Conservation (phyloP, 1,140 invertebrate genomes). For the Pseudomyrmex gracilis region DNA sequence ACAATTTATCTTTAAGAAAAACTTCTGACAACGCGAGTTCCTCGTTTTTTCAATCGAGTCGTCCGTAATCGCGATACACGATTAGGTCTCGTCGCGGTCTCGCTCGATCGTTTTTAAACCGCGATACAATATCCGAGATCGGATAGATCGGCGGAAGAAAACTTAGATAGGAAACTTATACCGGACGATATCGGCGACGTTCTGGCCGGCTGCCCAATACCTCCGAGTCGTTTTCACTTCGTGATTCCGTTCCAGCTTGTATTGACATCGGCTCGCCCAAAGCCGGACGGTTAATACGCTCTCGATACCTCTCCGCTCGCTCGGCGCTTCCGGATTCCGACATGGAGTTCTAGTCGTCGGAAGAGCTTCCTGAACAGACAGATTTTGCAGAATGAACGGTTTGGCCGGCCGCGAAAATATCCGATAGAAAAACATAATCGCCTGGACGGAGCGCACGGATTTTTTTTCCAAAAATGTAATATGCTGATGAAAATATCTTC, state of each 20-base stretch:
- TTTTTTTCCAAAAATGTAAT: constrained; percentile 11
- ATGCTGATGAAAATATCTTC: constrained; percentile 29
- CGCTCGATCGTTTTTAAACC: constrained; percentile 18
- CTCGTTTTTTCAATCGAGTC: background rate
- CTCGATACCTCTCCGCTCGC: constrained; percentile 56
- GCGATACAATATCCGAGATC: constrained; percentile 13
- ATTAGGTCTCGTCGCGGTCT: background rate
- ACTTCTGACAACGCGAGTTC: background rate
- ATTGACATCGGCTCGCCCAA: constrained; percentile 64
- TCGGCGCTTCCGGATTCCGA: constrained; percentile 27
- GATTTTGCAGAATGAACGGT: constrained; percentile 46
- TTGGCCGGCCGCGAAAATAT: constrained; percentile 56
- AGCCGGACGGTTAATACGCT: constrained; percentile 69
- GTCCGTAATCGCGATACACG: constrained; percentile 1
- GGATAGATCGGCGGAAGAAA: constrained; percentile 21
- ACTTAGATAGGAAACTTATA: constrained; percentile 64
- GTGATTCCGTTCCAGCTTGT: constrained; percentile 64
- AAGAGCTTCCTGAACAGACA: constrained; percentile 46
- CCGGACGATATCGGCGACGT: constrained; percentile 61
- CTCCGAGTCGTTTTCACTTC: constrained; percentile 72
- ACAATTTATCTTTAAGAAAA: background rate
- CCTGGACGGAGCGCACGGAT: background rate
- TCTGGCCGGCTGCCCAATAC: constrained; percentile 67
- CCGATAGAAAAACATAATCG: constrained; percentile 40
- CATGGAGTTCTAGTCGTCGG: constrained; percentile 36